phyloP scores from a whole-genome alignment of 1,140 invertebrate species.

The Trichoplusia ni region DNA sequence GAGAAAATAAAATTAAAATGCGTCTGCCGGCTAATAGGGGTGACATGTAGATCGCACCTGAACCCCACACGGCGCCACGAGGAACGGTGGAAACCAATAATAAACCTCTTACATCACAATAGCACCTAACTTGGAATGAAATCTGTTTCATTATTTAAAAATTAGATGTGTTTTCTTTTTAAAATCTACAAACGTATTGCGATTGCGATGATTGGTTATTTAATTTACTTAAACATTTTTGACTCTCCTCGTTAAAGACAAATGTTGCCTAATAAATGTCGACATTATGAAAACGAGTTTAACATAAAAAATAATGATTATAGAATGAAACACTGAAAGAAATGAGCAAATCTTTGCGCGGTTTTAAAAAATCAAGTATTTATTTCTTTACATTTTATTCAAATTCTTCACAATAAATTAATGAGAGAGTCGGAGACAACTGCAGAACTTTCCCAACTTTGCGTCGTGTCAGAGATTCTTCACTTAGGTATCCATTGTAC shows the following conservation, averaged over 20 bases:
- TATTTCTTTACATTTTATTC: slow-evolving; percentile 12
- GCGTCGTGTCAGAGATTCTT: slow-evolving; percentile 10
- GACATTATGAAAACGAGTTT: too few relatives aligned
- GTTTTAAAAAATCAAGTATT: too few relatives aligned
- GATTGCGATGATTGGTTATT: too few relatives aligned
- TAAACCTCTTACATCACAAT: neutral
- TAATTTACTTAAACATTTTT: too few relatives aligned
- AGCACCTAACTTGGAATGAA: neutral
- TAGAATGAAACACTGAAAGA: too few relatives aligned
- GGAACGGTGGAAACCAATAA: neutral
- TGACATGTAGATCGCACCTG: slow-evolving; percentile 53
- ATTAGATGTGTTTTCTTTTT: too few relatives aligned
- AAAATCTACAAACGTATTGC: too few relatives aligned
- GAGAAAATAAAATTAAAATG: slow-evolving; percentile 68
- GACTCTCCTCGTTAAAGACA: too few relatives aligned
- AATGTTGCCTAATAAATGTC: too few relatives aligned
- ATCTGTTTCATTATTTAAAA: neutral
- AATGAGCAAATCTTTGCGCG: too few relatives aligned
- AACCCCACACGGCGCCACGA: neutral
- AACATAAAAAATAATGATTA: too few relatives aligned
- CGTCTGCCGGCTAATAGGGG: slow-evolving; percentile 46
- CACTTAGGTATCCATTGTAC: slow-evolving; percentile 18
- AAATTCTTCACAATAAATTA: slow-evolving; percentile 12
- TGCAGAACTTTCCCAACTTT: slow-evolving; percentile 16
- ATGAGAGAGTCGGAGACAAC: slow-evolving; percentile 1